phyloP scores from a whole-genome alignment of 2,888 invertebrate genomes.

The Amphipyra berbera region DNA sequence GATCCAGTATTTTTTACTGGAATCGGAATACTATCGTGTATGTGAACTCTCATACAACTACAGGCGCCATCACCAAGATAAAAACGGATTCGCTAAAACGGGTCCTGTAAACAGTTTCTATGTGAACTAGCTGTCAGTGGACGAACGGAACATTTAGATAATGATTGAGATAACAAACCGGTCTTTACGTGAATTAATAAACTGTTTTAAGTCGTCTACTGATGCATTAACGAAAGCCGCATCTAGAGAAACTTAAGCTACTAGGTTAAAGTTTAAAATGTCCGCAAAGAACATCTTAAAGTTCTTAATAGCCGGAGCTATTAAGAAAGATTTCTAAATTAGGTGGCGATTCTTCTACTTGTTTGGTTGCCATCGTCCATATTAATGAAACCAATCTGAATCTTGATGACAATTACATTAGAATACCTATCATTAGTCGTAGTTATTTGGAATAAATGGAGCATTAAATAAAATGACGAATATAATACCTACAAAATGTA shows the following conservation, averaged over 20 bases:
- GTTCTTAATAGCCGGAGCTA: slow-evolving; percentile 10
- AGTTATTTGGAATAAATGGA: no score
- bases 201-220: slow-evolving; percentile 1
- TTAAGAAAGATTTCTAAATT: slow-evolving; percentile 4
- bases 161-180: background rate
- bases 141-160: slow-evolving; percentile 1
- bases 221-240: background rate
- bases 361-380: background rate
- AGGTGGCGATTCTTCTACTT: background rate
- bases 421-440: no score
- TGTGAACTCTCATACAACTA: no score
- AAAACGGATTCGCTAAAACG: no score
- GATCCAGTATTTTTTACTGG: no score
- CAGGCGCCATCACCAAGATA: no score
- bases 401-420: background rate
- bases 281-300: slow-evolving; percentile 1
- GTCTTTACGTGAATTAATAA: slow-evolving; percentile 20
- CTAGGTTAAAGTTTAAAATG: slow-evolving; percentile 13
- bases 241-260: slow-evolving; percentile 3
- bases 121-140: no score
- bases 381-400: background rate
- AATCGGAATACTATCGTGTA: no score
- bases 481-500: no score
- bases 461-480: no score
- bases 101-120: no score